Evolutionary conservation across 1,140 invertebrate species (phyloP), one percentile per base, ranked within the genome.

Genomic region (Achroia grisella): DNA sequence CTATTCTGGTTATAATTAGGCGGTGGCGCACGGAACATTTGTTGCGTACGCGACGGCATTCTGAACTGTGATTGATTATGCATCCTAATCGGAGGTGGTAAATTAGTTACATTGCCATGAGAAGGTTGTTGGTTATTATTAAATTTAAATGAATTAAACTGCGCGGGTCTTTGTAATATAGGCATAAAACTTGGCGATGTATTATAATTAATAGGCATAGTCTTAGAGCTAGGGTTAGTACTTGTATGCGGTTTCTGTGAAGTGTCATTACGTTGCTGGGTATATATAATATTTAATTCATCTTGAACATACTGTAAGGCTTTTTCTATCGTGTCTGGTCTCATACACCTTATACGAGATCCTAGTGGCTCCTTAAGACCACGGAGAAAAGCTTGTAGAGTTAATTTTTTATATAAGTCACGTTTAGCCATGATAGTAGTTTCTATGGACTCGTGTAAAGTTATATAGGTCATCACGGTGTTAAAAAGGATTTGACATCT

Each of bases 301-400:
- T 56, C 53, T 9, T 60, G 56, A 8, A 55, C 48, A 27, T 48
- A 60, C 45, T 59, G 48, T 9, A 60, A 35, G 10, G 52, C 46
- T 11, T 52, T 52, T 35, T 52, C 57, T 8, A 50, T 50, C 4
- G 46, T 50, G 5, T 2, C 13, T 2, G 49, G 47, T 8, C 53
- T 44, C 50, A 54, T 57, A 32, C 50, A 54, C 9, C 53, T 40
- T 37, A 56, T 61, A 27, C 50, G 49, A 8, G 48, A 62, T 9
- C 52, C 56, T 56, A 59, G 17, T 3, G 49, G 46, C 27, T 58
- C 49, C 27, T 52, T 58, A 14, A 53, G 35, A 10, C 52, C 47
- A 11, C 56, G 31, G 4, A 63, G 48, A 41, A 40, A 64, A 8
- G 56, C 51, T 13, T 60, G 56, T 36, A 60, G 43, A 1, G 51